Conservation (phyloP, 2,888 invertebrate species). For the Dasysyrphus tricinctus region DNA sequence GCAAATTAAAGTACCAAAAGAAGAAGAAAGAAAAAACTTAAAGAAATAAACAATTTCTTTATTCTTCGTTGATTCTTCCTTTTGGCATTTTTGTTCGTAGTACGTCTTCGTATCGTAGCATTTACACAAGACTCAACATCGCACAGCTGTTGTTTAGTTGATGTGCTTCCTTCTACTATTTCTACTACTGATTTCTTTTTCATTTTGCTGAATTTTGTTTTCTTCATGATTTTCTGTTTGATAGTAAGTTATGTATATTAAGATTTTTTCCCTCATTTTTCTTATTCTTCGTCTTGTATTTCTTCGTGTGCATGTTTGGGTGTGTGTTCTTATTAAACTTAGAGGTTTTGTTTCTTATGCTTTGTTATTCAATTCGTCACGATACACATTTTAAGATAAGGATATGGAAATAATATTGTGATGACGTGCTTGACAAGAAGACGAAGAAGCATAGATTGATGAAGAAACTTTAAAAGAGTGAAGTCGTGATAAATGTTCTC, state of each 20-base stretch:
- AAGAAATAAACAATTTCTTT: conserved; percentile 56
- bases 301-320: background rate
- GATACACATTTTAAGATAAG: conserved; percentile 53
- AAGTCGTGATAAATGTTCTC: conserved; percentile 65
- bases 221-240: conserved; percentile 7
- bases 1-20: conserved; percentile 23
- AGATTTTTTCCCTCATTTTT: conserved; percentile 19
- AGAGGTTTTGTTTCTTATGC: conserved; percentile 15
- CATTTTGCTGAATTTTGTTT: conserved; percentile 15
- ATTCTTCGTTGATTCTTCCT: conserved; percentile 17
- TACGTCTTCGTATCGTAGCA: background rate
- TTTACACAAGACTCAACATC: conserved; percentile 28
- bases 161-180: background rate
- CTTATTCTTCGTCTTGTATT: background rate
- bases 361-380: conserved; percentile 55
- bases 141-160: conserved; percentile 66
- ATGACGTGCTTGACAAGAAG: background rate
- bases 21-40: conserved; percentile 27
- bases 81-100: conserved; percentile 9
- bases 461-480: conserved; percentile 27
- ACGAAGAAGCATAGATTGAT: background rate
- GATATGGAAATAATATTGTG: background rate
- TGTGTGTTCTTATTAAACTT: background rate
- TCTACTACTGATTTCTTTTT: background rate
- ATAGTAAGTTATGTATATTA: background rate